Conservation (phyloP, 2,888 invertebrate species). For the Dryobota labecula region DNA sequence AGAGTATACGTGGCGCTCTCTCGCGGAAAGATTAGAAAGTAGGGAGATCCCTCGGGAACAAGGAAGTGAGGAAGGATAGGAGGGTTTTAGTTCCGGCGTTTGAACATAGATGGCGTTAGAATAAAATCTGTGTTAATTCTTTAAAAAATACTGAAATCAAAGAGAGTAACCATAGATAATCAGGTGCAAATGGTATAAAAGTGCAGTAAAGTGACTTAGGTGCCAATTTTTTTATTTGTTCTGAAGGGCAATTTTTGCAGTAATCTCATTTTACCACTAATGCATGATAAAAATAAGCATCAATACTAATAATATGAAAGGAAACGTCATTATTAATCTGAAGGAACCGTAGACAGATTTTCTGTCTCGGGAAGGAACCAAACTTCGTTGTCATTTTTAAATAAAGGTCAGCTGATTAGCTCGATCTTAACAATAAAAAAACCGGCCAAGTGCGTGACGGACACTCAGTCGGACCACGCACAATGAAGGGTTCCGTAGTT, state of each 20-base stretch:
- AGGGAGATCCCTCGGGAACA: conserved; percentile 68
- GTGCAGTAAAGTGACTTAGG: too few relatives aligned
- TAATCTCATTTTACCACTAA: background rate
- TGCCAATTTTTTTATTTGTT: too few relatives aligned
- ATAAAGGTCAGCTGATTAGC: background rate
- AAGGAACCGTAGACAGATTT: background rate
- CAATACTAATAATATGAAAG: too few relatives aligned
- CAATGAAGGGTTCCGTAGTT: too few relatives aligned
- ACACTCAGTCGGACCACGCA: too few relatives aligned
- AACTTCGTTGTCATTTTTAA: background rate
- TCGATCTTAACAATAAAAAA: background rate
- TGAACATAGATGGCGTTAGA: conserved; percentile 75
- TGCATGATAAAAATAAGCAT: background rate
- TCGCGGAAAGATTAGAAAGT: conserved; percentile 64
- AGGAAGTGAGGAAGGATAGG: conserved; percentile 38
- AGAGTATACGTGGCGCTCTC: conserved; percentile 63
- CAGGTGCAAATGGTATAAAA: too few relatives aligned
- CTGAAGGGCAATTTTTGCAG: background rate
- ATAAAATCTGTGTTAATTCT: background rate
- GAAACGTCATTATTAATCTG: background rate
- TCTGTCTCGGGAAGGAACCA: too few relatives aligned
- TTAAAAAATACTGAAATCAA: too few relatives aligned
- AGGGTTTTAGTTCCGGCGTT: conserved; percentile 60
- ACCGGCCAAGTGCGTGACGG: too few relatives aligned
- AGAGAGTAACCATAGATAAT: too few relatives aligned